Evolutionary conservation across 2,888 invertebrate genomes (phyloP), one percentile per base, ranked within the genome.

Genomic region (Heliothis peltigera): DNA sequence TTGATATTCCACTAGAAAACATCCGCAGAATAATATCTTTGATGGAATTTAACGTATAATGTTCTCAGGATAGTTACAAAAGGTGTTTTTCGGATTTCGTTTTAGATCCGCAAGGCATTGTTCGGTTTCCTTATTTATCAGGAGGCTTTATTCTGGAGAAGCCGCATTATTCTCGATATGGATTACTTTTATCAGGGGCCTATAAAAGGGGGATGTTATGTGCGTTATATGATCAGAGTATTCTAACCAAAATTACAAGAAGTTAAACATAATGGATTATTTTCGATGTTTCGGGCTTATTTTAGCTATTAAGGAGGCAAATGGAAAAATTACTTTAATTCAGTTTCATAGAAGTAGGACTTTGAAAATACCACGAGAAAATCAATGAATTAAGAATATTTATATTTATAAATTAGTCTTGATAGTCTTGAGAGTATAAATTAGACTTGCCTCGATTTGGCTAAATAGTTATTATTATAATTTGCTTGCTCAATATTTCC

Each of bases 11-110:
- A 47, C 35, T 54, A 18, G 43, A 62, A 75, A 62, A 57, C 56
- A 52, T 53, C 47, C 64, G 51, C 32, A 32, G 35, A 70, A 75
- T 55, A 55, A 75, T 62, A 71, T 57, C 35, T 71, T 75, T 75
- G 28, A 70, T 58, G 51, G 43, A 63, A 75, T 71, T 70, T 57
- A 48, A 42, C 46, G 49, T 75, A 57, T 60, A 53, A 70, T 53
- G 42, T 75, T 74, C 28, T 48, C 32, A 6, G 55, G 35, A 74
- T 74, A 60, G 61, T 62, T 56, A 74, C 61, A 70, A 68, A 60
- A 74, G 61, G 47, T 71, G 63, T 58, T 75, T 56, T 71, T 54
- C 35, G 46, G 35, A 75, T 62, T 75, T 48, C 15, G 47, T 52
- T 52, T 60, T 54, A 51, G 49, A 67, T 66, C 52, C 39, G 49